Percentiles rank a stretch among this genome's conserved stretches.
Conservation (phyloP, 1,140 invertebrate species). For the Matsumurasca onukii region DNA sequence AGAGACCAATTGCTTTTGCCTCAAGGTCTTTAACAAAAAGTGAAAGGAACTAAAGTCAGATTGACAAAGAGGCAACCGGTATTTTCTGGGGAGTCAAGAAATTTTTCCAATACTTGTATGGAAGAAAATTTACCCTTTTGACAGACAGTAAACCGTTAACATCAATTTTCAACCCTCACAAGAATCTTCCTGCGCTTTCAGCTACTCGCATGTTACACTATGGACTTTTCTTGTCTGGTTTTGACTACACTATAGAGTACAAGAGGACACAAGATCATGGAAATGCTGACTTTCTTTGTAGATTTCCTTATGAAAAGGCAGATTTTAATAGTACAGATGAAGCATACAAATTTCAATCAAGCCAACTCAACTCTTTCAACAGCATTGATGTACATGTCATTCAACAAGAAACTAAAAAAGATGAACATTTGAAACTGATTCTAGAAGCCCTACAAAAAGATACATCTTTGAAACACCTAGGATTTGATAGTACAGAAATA, state of each 20-base stretch:
- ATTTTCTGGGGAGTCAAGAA: not conserved
- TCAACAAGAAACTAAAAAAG: too few relatives aligned
- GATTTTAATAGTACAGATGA: not conserved
- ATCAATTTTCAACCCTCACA: not conserved
- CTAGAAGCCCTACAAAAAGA: too few relatives aligned
- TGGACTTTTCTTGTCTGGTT: not conserved
- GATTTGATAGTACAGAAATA: too few relatives aligned
- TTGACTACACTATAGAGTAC: not conserved
- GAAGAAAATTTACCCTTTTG: not conserved
- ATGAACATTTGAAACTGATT: too few relatives aligned
- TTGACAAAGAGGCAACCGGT: not conserved
- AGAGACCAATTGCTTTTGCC: not conserved
- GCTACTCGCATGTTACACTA: not conserved
- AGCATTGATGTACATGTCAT: too few relatives aligned
- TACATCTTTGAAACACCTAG: too few relatives aligned
- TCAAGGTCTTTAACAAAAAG: not conserved
- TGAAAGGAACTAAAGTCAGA: not conserved
- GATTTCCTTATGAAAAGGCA: not conserved
- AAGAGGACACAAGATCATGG: not conserved
- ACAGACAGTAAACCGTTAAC: not conserved
- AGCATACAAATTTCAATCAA: not conserved
- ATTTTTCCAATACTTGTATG: not conserved
- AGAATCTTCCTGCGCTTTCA: not conserved
- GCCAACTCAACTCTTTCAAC: not conserved
- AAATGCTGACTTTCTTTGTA: not conserved